A percentile compares a stretch with the other conserved stretches of the same genome.
Conservation (phyloP, 2,797 vertebrate genomes). For the Acomys russatus region DNA sequence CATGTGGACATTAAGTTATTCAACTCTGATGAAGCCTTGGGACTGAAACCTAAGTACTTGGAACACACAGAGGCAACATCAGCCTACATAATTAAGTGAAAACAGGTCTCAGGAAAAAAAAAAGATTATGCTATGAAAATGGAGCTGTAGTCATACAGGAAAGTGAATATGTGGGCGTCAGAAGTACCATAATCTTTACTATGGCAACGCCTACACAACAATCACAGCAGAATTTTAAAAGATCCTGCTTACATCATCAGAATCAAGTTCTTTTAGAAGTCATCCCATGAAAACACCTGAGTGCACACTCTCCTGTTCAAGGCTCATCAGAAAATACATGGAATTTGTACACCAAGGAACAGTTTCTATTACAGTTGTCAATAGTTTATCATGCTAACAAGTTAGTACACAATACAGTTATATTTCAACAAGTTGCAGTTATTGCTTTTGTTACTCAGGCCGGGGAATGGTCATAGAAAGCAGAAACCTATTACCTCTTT, state of each 20-base stretch:
- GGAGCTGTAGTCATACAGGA: constrained; percentile 28
- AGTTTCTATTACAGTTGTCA: background rate
- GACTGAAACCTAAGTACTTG: too few relatives aligned
- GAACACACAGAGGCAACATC: background rate
- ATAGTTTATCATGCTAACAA: background rate
- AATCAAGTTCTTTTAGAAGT: constrained; percentile 62
- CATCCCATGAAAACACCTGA: constrained; percentile 10
- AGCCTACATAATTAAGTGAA: background rate
- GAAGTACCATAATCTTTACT: constrained; percentile 34
- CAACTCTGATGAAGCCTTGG: background rate
- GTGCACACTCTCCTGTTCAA: background rate
- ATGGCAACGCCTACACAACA: constrained; percentile 53
- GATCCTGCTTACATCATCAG: constrained; percentile 8
- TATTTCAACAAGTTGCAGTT: background rate
- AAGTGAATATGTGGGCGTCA: constrained; percentile 43
- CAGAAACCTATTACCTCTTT: background rate
- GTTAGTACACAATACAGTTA: background rate
- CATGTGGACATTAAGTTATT: background rate
- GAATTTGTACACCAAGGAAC: background rate
- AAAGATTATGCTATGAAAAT: background rate
- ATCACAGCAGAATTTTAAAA: constrained; percentile 42
- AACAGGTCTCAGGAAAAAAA: background rate
- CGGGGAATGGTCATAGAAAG: background rate
- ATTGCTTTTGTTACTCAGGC: background rate
- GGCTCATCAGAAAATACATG: background rate